Conservation (phyloP, 2,888 invertebrate species). For the Prenolepis imparis region DNA sequence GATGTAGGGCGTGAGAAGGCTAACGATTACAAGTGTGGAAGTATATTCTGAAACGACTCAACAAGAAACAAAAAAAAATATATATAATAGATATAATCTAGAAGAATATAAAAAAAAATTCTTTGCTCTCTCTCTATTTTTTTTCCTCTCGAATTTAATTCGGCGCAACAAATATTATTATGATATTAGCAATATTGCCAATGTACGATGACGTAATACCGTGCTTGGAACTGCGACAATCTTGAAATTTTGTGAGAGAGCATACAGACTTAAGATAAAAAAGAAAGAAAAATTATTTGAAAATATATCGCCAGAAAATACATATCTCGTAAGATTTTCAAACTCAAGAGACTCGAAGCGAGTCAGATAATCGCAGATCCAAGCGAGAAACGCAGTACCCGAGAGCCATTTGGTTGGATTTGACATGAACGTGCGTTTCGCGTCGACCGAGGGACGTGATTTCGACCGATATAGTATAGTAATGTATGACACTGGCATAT, state of each 20-base stretch:
- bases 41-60: slow-evolving; percentile 35
- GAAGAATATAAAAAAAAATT: neutral
- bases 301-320: slow-evolving; percentile 12
- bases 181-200: neutral
- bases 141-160: slow-evolving; percentile 28
- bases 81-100: neutral
- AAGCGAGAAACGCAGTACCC: slow-evolving; percentile 59
- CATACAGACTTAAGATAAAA: neutral
- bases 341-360: slow-evolving; percentile 1
- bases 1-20: slow-evolving; percentile 50
- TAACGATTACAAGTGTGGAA: slow-evolving; percentile 46
- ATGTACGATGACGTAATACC: slow-evolving; percentile 17
- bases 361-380: slow-evolving; percentile 53
- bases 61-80: slow-evolving; percentile 39
- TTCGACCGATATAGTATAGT: neutral
- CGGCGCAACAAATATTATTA: slow-evolving; percentile 29
- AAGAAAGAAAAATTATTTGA: neutral
- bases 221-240: slow-evolving; percentile 56
- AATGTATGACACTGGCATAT: neutral
- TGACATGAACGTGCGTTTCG: neutral
- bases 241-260: slow-evolving; percentile 18
- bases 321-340: neutral
- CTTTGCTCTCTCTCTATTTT: neutral
- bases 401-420: slow-evolving; percentile 52
- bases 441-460: neutral